Conservation (phyloP, 2,113 vertebrate genomes). For the Apodemus sylvaticus region DNA sequence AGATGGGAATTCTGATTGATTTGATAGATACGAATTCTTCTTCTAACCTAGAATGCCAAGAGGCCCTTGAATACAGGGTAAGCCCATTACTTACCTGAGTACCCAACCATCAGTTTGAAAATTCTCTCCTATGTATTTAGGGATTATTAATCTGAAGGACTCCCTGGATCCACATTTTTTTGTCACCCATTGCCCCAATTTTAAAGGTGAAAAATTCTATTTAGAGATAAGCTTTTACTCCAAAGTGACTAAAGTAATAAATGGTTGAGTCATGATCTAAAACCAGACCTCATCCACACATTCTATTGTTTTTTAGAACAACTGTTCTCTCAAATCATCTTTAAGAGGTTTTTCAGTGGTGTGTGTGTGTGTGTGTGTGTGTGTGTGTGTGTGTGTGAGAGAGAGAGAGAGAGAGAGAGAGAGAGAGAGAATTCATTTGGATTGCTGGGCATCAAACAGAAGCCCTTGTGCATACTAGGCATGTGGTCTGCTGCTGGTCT, state of each 20-base stretch:
- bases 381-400: not conserved
- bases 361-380: not conserved
- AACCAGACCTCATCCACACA: not conserved
- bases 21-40: not conserved
- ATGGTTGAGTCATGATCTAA: not conserved
- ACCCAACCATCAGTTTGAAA: not conserved
- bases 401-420: not conserved
- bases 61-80: not conserved
- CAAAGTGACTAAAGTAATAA: not conserved
- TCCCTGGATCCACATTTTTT: not conserved
- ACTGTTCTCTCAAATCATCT: not conserved
- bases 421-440: not conserved
- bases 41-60: not conserved
- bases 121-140: not conserved
- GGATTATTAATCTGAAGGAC: not conserved
- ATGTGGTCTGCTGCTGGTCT: not conserved
- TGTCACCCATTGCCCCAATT: not conserved
- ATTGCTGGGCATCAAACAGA: not conserved
- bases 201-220: not conserved
- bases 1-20: not conserved
- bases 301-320: not conserved
- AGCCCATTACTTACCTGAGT: not conserved
- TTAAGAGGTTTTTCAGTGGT: not conserved
- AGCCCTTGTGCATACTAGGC: too few relatives aligned
- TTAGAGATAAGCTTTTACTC: not conserved